Evolutionary conservation across 2,888 invertebrate genomes (phyloP).

Genomic region (Ormia ochracea): DNA sequence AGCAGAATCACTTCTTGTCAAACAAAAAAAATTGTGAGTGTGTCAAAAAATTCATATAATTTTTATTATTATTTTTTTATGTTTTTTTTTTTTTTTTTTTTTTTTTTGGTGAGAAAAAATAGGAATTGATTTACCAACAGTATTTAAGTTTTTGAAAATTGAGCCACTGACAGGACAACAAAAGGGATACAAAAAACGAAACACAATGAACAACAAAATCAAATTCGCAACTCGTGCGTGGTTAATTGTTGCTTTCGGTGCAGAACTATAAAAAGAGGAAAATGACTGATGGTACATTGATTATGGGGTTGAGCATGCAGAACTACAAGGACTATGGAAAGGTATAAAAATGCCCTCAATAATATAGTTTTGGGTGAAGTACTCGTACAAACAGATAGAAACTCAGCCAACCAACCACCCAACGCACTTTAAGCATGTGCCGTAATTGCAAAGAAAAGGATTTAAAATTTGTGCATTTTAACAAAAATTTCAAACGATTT

Average conservation of each 20-base stretch:
- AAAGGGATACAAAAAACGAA: constrained; percentile 57
- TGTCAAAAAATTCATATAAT: constrained; percentile 29
- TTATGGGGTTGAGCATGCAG: constrained; percentile 69
- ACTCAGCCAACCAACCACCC: neutral
- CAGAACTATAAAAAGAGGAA: constrained; percentile 18
- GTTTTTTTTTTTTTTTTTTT: too few relatives aligned
- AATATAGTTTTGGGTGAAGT: too few relatives aligned
- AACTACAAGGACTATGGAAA: constrained; percentile 44
- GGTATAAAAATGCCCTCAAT: constrained; percentile 31
- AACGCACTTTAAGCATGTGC: constrained; percentile 57
- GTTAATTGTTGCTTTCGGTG: constrained; percentile 65
- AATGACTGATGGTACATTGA: constrained; percentile 63
- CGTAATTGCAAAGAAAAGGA: constrained; percentile 46
- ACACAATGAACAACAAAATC: constrained; percentile 57
- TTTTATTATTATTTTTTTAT: too few relatives aligned
- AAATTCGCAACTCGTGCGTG: constrained; percentile 70
- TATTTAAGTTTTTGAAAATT: constrained; percentile 51
- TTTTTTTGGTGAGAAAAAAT: constrained; percentile 37
- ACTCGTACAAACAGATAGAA: neutral
- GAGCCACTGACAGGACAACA: constrained; percentile 58
- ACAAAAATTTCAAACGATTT: constrained; percentile 43
- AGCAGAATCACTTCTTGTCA: neutral
- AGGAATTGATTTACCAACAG: constrained; percentile 32
- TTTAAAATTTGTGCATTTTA: constrained; percentile 37
- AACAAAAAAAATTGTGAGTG: constrained; percentile 1